These are phyloP conservation scores for Trididemnum clinides DNA, from an alignment of 23 tunicate genomes.

Conservation along the genomic window DNA sequence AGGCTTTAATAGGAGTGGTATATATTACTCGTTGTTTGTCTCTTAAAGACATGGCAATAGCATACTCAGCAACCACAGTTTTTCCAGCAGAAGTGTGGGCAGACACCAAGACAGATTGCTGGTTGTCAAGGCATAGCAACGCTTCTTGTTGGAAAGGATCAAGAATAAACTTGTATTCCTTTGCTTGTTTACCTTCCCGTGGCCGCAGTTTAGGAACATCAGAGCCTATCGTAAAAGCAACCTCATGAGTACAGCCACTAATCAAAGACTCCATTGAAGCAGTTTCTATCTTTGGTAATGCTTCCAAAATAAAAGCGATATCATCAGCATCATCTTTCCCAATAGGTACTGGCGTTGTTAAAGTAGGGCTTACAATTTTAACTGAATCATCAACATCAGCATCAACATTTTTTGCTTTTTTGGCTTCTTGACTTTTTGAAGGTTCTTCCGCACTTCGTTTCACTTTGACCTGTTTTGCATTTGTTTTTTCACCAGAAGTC, in stretches of 20 bases:
- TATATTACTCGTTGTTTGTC: slow-evolving; percentile 95
- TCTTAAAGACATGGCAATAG: slow-evolving; percentile 82
- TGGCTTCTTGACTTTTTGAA: no score
- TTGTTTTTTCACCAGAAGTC: no score
- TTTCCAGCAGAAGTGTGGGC: slow-evolving; percentile 99
- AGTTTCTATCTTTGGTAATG: slow-evolving; percentile 82
- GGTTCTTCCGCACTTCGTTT: no score
- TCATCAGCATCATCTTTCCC: not conserved
- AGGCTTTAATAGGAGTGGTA: slow-evolving; percentile 95
- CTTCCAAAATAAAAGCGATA: slow-evolving; percentile 29
- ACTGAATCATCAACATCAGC: no score
- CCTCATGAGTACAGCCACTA: slow-evolving; percentile 91
- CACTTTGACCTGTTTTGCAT: no score
- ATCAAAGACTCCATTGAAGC: slow-evolving; percentile 69
- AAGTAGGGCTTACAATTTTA: no score
- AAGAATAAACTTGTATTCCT: slow-evolving; percentile 88
- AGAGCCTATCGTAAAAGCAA: slow-evolving; percentile 44
- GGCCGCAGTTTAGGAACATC: slow-evolving; percentile 64
- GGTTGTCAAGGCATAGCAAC: slow-evolving; percentile 78
- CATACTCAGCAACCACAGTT: slow-evolving; percentile 96
- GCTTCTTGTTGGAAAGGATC: slow-evolving; percentile 97
- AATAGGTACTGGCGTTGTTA: not conserved
- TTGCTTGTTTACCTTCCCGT: slow-evolving; percentile 63
- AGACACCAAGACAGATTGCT: slow-evolving; percentile 91
- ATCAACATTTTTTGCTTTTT: no score